These are phyloP conservation scores for Pangasius larnaudii DNA, from an alignment of 2,797 vertebrate species.

Conservation along the genomic window DNA sequence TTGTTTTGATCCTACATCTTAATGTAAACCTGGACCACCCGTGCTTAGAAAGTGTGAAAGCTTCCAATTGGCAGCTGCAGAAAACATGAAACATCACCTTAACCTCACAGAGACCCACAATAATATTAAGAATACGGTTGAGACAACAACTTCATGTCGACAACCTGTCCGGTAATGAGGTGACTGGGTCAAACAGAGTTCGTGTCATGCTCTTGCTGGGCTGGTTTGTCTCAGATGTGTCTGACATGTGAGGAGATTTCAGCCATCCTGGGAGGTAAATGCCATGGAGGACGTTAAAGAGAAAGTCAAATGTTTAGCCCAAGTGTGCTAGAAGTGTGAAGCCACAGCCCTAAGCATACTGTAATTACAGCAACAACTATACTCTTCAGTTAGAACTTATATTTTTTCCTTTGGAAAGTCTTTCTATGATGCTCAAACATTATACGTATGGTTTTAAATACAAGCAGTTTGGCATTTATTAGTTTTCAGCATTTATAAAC, in stretches of 20 bases:
- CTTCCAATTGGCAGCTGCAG: background rate
- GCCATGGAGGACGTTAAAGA: background rate
- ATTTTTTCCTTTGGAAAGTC: background rate
- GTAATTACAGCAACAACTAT: background rate
- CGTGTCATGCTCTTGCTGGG: slow-evolving; percentile 8
- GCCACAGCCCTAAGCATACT: background rate
- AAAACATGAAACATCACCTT: slow-evolving; percentile 8
- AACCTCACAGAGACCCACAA: background rate
- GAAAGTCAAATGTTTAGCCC: slow-evolving; percentile 8
- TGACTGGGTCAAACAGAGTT: slow-evolving; percentile 34
- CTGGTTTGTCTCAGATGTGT: slow-evolving; percentile 37
- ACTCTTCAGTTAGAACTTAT: background rate
- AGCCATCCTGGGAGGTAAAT: slow-evolving; percentile 7
- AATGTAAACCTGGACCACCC: background rate
- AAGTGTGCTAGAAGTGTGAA: background rate
- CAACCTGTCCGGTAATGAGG: slow-evolving; percentile 28
- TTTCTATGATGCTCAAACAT: background rate
- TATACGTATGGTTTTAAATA: background rate
- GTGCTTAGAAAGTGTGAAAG: background rate
- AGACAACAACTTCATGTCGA: background rate
- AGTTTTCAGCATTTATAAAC: background rate
- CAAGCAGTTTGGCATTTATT: background rate
- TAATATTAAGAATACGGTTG: background rate
- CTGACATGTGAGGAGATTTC: slow-evolving; percentile 1
- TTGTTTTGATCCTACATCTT: background rate